Conservation (phyloP, 2,797 vertebrate genomes). For the Alcedo quadribrachys region DNA sequence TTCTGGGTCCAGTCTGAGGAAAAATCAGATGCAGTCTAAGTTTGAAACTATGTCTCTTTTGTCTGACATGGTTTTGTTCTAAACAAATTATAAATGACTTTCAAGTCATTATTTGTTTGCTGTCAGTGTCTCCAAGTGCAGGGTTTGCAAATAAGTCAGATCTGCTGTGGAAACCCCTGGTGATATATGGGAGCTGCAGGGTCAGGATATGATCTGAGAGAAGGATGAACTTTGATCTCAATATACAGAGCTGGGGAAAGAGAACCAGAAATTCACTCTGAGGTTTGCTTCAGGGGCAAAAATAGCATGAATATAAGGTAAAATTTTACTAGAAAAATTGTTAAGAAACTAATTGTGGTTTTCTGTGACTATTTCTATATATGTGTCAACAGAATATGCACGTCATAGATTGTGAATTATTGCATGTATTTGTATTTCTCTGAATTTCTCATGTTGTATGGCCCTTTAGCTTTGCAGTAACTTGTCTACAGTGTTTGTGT, state of each 20-base stretch:
- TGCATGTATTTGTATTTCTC: neutral
- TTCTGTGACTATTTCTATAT: neutral
- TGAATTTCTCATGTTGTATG: neutral
- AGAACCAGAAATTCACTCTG: neutral
- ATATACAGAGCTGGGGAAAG: neutral
- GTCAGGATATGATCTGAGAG: neutral
- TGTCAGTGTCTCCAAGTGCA: neutral
- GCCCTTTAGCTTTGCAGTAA: neutral
- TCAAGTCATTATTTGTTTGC: neutral
- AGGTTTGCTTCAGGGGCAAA: neutral
- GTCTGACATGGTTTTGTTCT: neutral
- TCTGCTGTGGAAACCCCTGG: neutral
- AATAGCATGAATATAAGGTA: neutral
- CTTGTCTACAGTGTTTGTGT: constrained; percentile 5
- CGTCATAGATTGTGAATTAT: neutral
- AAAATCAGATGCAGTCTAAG: neutral
- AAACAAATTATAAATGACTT: neutral
- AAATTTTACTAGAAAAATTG: neutral
- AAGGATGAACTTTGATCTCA: neutral
- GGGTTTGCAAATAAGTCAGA: neutral
- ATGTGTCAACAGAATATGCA: neutral
- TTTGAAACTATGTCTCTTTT: neutral
- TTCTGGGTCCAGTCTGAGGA: neutral
- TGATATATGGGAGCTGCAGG: neutral
- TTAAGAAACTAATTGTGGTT: neutral